Evolutionary conservation across 2,888 invertebrate species (phyloP), one percentile per base, ranked within the genome.

Genomic region (Physocephala rufipes): DNA sequence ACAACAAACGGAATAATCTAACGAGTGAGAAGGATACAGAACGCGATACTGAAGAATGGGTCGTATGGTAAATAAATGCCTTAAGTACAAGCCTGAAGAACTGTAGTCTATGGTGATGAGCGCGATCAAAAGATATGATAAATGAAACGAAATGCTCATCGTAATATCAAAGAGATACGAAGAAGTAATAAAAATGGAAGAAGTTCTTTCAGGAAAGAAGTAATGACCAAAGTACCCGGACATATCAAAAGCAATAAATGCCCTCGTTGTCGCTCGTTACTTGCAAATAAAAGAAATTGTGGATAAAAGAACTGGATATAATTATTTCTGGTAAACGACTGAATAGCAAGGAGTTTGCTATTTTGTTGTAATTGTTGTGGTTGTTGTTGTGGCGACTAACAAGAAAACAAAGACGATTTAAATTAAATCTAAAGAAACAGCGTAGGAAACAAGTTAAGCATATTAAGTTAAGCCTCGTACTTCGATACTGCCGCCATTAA

Each of bases 71-170:
- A 59, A 67, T 53, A 36, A 53, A 36, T 28, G 15, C 15, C 30
- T 12, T n/a, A n/a, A 26, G 51, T 30, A 53, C 65, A 28, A 49
- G 58, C 64, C 28, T 3, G 65, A n/a, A n/a, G n/a, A 28, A 65
- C 30, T 53, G n/a, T n/a, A 58, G 26, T 16, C 53, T 59, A 43
- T 53, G n/a, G n/a, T n/a, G 67, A 68, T 72, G 59, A 66, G 66
- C 53, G 16, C 36, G 66, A 66, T 66, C 55, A 66, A n/a, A 24
- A 59, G 59, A 21, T 61, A 47, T 59, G 49, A 67, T 47, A 67
- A 67, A 61, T 47, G 12, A 30, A 47, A 26, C 26, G 59, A 59
- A 4, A 30, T n/a, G 7, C 5, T 19, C 36, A 9, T 36, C n/a
- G n/a, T n/a, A n/a, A n/a, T n/a, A n/a, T n/a, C n/a, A n/a, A n/a